Base-by-base conservation (phyloP, 2,888 invertebrate species). In the Digitonthophagus gazella region DNA sequence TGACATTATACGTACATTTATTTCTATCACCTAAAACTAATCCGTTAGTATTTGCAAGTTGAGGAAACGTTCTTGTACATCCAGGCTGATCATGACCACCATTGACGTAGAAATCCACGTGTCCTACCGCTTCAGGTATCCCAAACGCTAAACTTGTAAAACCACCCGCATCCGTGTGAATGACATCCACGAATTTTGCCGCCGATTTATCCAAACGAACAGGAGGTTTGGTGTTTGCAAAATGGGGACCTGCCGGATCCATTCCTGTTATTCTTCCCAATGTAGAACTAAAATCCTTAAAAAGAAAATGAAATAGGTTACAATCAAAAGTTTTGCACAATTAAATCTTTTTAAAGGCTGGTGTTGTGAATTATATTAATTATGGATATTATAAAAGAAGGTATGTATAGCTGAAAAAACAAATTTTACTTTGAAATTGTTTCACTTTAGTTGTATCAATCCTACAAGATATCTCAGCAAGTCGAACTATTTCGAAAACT, bases 181-280 rank as follows among this genome's bases (percentile, higher is more conserved):
- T 91, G 15, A 94, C 89, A 77, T 96, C 96, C 0, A 97, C 97
- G 79, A 91, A 97, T 71, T 88, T 85, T 0, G 97, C 97, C 78
- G 97, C 97, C 0, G 91, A 88, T 2, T 91, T 88, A 80, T 97
- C 96, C 63, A 97, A 84, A 0, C 96, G 89, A 0, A 97, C 94
- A 69, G 92, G 85, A 0, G 90, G 87, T 55, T 91, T 89, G 0
- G 93, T 92, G 76, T 93, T 90, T 70, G 90, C 90, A 83, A 96
- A 97, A 79, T 94, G 91, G 0, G 97, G 97, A 71, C 95, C 94
- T 0, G 97, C 97, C 0, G 97, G 96, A 83, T 97, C 97, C 76
- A 97, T 79, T 0, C 94, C 95, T 0, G 93, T 91, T 66, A 96
- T 95, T 66, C 95, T 85, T 3, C 91, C 95, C 5, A 95, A 77